A percentile compares a stretch with the other conserved stretches of the same genome.
Evolutionary conservation across 2,797 vertebrate genomes (phyloP).

Genomic region (Lindbergichthys nudifrons): DNA sequence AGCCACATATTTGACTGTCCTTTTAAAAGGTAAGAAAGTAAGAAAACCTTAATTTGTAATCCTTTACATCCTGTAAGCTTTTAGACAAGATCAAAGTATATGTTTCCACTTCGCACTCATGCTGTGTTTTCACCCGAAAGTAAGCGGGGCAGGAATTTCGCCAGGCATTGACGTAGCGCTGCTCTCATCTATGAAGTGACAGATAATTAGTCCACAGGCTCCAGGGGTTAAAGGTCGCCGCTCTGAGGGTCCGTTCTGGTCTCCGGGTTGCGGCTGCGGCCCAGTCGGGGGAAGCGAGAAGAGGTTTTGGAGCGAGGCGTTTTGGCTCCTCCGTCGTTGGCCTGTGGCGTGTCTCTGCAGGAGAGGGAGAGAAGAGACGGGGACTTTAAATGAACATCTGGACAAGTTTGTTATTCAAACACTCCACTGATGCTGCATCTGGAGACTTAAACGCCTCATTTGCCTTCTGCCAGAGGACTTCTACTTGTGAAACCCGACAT

Average conservation of each 20-base stretch:
- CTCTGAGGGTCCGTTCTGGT: slow-evolving; percentile 94
- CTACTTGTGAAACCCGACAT: slow-evolving; percentile 13
- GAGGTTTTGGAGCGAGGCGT: slow-evolving; percentile 85
- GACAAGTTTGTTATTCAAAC: slow-evolving; percentile 29
- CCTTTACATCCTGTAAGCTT: too few species aligned
- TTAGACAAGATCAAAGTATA: too few species aligned
- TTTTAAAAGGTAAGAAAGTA: too few species aligned
- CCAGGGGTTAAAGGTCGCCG: slow-evolving; percentile 90
- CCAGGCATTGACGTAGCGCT: too few species aligned
- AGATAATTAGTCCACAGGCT: slow-evolving; percentile 16
- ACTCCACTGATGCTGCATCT: slow-evolving; percentile 34
- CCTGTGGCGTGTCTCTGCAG: slow-evolving; percentile 87
- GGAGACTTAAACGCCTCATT: slow-evolving; percentile 36
- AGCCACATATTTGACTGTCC: too few species aligned
- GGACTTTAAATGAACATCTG: slow-evolving; percentile 36
- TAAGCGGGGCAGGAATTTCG: too few species aligned
- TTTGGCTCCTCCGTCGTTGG: slow-evolving; percentile 86
- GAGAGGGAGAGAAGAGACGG: slow-evolving; percentile 4
- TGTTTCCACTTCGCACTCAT: too few species aligned
- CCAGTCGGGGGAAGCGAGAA: slow-evolving; percentile 90
- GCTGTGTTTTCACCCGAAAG: too few species aligned
- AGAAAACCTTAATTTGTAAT: too few species aligned
- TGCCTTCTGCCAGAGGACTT: slow-evolving; percentile 22
- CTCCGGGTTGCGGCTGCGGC: slow-evolving; percentile 88
- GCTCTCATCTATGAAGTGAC: neutral